Evolutionary conservation across 2,888 invertebrate species (phyloP), one percentile per base, ranked within the genome.

Genomic region (Frankliniella fusca): DNA sequence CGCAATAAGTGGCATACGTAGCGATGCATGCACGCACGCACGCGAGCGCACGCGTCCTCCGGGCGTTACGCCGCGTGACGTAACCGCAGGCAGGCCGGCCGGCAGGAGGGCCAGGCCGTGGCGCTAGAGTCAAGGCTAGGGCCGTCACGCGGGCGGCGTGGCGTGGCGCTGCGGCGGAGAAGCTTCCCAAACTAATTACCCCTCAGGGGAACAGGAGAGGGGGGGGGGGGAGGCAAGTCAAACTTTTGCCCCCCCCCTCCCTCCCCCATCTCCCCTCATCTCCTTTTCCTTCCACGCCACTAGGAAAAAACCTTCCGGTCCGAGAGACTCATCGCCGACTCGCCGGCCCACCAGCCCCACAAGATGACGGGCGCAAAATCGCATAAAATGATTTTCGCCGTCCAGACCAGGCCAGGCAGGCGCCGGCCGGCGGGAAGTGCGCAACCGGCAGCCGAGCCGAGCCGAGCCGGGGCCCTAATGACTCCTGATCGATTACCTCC

Each of bases 251-350:
- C 23, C 23, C 23, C 70, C 11, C 70, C 23, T 23, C 23, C 70
- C 23, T 11, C 0, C 70, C 11, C 23, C 23, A 9, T 50, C 80
- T 80, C 82, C 49, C 82, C 48, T 49, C 79, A 76, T 82, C 80
- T 82, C 82, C 54, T 61, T 80, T 80, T 28, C 83, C 65, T 70
- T 23, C 76, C 38, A 38, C 38, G 38, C 38, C 38, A 38, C 38
- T 38, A 38, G 3, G 38, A 38, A 38, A 38, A 38, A 38, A 38
- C 38, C 38, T 38, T 38, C 38, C 54, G 12, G 54, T 54, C 54
- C 54, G 54, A 54, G 1, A n/a, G n/a, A n/a, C n/a, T n/a, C n/a
- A n/a, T 54, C 54, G 18, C 54, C 54, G 54, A 54, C 54, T 18
- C 38, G 54, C 11, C 54, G 54, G 18, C 54, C 54, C 54, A 18